These are phyloP conservation scores for Clostera curtula DNA, from an alignment of 2,888 invertebrate species.

Conservation along the genomic window DNA sequence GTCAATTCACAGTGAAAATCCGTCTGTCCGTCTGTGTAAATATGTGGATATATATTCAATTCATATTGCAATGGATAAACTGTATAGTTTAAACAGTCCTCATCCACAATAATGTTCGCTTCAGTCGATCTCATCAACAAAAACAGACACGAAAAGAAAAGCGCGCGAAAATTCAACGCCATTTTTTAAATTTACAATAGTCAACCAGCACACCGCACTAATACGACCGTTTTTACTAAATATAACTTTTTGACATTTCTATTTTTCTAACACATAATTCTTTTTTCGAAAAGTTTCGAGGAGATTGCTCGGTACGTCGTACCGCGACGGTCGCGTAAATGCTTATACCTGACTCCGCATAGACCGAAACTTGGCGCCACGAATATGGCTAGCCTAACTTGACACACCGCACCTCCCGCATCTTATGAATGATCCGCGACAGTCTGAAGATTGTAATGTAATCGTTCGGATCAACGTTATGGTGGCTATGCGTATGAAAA, in stretches of 20 bases:
- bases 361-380: constrained; percentile 39
- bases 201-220: not conserved
- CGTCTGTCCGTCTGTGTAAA: constrained; percentile 33
- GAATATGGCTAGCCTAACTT: constrained; percentile 21
- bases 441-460: constrained; percentile 9
- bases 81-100: constrained; percentile 64
- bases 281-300: constrained; percentile 16
- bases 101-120: constrained; percentile 38
- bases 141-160: constrained; percentile 29
- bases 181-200: constrained; percentile 11
- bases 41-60: constrained; percentile 44
- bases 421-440: not conserved
- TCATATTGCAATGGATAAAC: constrained; percentile 66
- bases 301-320: too few species aligned
- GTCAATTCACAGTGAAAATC: constrained; percentile 54
- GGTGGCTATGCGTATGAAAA: constrained; percentile 15
- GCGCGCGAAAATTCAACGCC: constrained; percentile 21
- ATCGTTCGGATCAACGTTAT: constrained; percentile 21
- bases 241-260: not conserved
- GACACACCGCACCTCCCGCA: constrained; percentile 25
- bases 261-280: constrained; percentile 4
- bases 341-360: constrained; percentile 30
- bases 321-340: constrained; percentile 34
- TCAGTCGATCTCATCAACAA: constrained; percentile 35
- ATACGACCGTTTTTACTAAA: not conserved